Evolutionary conservation across 2,113 vertebrate species (phyloP), one percentile per base, ranked within the genome.

Genomic region (Cavia porcellus): DNA sequence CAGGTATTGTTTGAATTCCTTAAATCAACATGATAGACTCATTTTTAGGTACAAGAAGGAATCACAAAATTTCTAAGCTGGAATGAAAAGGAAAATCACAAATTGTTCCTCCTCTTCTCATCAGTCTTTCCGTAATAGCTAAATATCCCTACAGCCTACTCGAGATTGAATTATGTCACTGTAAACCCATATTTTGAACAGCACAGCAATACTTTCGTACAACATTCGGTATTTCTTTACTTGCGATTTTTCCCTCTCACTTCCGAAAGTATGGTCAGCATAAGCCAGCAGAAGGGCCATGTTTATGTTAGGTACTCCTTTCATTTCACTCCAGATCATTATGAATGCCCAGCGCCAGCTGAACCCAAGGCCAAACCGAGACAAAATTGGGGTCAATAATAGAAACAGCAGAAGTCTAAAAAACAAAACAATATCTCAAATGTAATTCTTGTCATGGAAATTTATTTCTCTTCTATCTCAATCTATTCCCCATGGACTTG

Each of bases 331-430:
- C 96, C 97, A 98, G 47, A 98, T 95, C 94, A 97, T 96, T 57
- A 98, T 93, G 86, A 98, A 97, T 1, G 98, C 97, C 97, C 97
- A 98, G 45, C 98, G 97, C 98, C 98, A 98, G 88, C 81, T 98
- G 96, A 98, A 98, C 80, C 97, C 98, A 85, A 98, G 97, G 32
- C 97, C 98, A 52, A 98, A 79, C 42, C 96, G 97, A 93, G 90
- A 96, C 89, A 98, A 89, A 62, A 98, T 19, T 85, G 98, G 98
- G 47, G 96, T 98, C 95, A 98, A 47, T 14, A 93, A 3, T 7
- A 99, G 86, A 81, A 98, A 80, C 79, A 98, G 92, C 89, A 98
- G 61, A 90, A 97, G 89, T 88, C 98, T 98, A 79, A 83, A 97
- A 98, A 75, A 95, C 80, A 98, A 96, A 90, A 95, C 2, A 81